A percentile compares a stretch with the other conserved stretches of the same genome.
Conservation (phyloP, 2,113 vertebrate species). For the Amphiprion ocellaris region DNA sequence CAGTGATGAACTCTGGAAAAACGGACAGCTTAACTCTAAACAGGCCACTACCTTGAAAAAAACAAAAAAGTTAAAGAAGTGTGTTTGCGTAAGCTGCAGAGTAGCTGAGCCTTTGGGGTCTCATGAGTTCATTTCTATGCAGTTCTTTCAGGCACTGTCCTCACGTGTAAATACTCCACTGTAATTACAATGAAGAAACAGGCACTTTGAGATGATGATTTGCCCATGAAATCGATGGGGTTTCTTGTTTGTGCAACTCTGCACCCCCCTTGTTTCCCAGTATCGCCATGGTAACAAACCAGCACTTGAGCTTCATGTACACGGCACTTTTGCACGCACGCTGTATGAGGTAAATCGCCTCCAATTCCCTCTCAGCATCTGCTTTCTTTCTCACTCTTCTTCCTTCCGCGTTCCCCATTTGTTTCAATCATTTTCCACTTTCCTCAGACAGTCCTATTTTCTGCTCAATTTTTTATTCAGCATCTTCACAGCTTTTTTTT, state of each 20-base stretch:
- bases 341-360: slow-evolving; percentile 65
- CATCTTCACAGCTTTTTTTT: slow-evolving; percentile 7
- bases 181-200: slow-evolving; percentile 32
- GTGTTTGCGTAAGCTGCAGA: slow-evolving; percentile 5
- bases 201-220: slow-evolving; percentile 39
- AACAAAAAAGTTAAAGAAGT: slow-evolving; percentile 3
- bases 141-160: not conserved
- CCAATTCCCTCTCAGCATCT: slow-evolving; percentile 49
- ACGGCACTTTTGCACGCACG: slow-evolving; percentile 59
- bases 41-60: slow-evolving; percentile 30
- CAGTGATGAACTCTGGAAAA: slow-evolving; percentile 50
- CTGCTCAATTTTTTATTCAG: slow-evolving; percentile 2
- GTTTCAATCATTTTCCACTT: slow-evolving; percentile 33
- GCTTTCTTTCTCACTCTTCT: slow-evolving; percentile 42
- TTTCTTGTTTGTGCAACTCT: slow-evolving; percentile 55
- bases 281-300: slow-evolving; percentile 75
- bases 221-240: slow-evolving; percentile 52
- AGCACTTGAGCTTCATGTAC: slow-evolving; percentile 53
- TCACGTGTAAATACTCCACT: slow-evolving; percentile 6
- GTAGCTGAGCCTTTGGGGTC: slow-evolving; percentile 14
- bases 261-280: slow-evolving; percentile 43
- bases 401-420: slow-evolving; percentile 4
- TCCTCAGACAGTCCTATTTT: slow-evolving; percentile 15
- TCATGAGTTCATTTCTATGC: slow-evolving; percentile 24
- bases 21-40: slow-evolving; percentile 53